phyloP scores from a whole-genome alignment of 2,113 vertebrate genomes.

The Phylloscopus trochiloides region DNA sequence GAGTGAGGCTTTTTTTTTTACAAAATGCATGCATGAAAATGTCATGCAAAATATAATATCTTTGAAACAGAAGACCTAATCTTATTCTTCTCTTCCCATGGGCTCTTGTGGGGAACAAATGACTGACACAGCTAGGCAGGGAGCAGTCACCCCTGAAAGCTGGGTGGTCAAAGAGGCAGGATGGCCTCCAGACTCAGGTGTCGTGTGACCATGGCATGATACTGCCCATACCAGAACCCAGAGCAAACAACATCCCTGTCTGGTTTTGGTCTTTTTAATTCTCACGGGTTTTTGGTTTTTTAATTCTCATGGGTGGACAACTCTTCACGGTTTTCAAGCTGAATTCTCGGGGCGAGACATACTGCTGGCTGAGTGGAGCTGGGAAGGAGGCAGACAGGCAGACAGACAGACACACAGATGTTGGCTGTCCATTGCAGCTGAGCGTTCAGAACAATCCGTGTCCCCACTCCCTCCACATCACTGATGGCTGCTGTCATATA shows the following conservation, averaged over 20 bases:
- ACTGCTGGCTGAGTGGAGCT: not conserved
- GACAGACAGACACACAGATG: not conserved
- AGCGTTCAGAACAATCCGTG: accelerated
- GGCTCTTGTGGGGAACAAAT: not conserved
- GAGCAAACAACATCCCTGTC: not conserved
- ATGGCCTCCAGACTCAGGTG: not conserved
- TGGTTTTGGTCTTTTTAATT: not conserved
- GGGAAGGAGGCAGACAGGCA: not conserved
- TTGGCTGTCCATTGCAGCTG: not conserved
- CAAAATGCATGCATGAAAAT: not conserved
- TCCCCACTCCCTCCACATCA: accelerated
- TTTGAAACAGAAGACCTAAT: not conserved
- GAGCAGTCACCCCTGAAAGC: not conserved
- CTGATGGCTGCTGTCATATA: not conserved
- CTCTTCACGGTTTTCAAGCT: accelerated
- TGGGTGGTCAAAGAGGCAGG: not conserved
- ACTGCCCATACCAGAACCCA: not conserved
- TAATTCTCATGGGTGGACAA: not conserved
- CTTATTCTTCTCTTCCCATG: not conserved
- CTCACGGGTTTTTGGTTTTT: accelerated
- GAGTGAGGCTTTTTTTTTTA: not conserved
- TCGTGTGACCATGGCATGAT: accelerated
- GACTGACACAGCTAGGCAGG: accelerated
- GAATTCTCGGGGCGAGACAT: not conserved
- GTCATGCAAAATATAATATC: not conserved